Evolutionary conservation across 2,797 vertebrate genomes (phyloP).

Genomic region (Chelon auratus): DNA sequence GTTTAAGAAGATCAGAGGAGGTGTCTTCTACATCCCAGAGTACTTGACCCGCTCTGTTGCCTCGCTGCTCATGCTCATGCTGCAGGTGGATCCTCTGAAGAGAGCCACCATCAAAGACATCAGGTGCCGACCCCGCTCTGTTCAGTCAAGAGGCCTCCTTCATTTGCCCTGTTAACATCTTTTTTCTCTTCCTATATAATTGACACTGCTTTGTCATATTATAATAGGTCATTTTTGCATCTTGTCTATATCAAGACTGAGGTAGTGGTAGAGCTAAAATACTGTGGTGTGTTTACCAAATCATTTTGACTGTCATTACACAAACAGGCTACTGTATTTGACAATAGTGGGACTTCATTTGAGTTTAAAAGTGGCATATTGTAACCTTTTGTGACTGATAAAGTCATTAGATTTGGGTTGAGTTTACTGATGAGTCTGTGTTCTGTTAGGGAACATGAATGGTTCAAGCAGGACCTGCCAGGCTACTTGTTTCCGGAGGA

Average conservation of each 20-base stretch:
- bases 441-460: conserved; percentile 90
- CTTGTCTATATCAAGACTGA: too few relatives aligned
- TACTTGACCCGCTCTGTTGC: conserved; percentile 95
- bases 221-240: too few relatives aligned
- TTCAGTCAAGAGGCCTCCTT: not conserved
- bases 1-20: conserved; percentile 99
- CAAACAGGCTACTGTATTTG: not conserved
- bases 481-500: conserved; percentile 98
- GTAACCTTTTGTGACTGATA: not conserved
- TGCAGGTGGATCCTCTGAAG: conserved; percentile 98
- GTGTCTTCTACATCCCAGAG: conserved; percentile 98
- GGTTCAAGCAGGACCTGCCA: conserved; percentile 98
- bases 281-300: too few relatives aligned
- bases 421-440: not conserved
- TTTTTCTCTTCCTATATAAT: not conserved
- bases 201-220: too few relatives aligned
- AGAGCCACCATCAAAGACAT: conserved; percentile 99
- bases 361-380: conserved; percentile 4
- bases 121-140: conserved; percentile 80
- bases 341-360: not conserved
- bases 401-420: not conserved
- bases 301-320: conserved; percentile 8
- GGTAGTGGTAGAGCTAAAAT: too few relatives aligned
- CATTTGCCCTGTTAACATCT: not conserved
- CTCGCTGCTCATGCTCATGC: conserved; percentile 95